Evolutionary conservation across 92 coral and sea anemone genomes (phyloP), one percentile per base, ranked within the genome.

Genomic region (Umimayanthus chanpuru): DNA sequence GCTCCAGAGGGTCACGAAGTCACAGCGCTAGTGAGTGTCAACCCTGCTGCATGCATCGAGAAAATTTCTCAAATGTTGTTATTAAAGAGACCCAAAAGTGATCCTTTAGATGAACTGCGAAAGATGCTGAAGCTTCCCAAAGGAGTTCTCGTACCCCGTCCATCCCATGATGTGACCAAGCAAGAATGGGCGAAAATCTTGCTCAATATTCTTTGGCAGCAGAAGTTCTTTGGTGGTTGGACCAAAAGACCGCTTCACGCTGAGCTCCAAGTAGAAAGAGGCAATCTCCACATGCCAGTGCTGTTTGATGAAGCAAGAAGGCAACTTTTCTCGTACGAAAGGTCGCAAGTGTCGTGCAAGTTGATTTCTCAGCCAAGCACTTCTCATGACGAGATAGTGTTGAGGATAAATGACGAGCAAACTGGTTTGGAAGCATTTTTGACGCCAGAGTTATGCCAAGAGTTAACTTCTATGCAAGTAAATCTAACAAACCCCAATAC

Each of bases 111-210:
- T 16, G 81, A 75, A 61, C 65, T 92, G 49, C 83, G 86, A 72
- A 80, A 75, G 28, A 75, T 14, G 71, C 38, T 89, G 40, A 89
- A 66, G 6, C 43, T 81, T 29, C 30, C 58, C 1, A 81, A 56
- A 25, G 92, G 90, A 8, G 58, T 75, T 0, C 64, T 92, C 15
- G 2, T 28, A 68, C 86, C 72, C 40, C 83, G 18, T 5, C 44
- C 55, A n/a, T 14, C 76, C 9, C 92, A 71, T 77, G 81, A 53
- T 75, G 70, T 10, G 58, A 89, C 29, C 87, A 92, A 68, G 49
- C 53, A 76, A 75, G 77, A 6, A 90, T 92, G 94, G 94, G 68
- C 70, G 39, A 71, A 18, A 74, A 88, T 81, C 23, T 50, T 92
- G 41, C 14, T 92, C 28, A 74, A 73, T 73, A 88, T 89, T 1